Base-by-base conservation (phyloP, 1,140 invertebrate species). In the Drosophila santomea region DNA sequence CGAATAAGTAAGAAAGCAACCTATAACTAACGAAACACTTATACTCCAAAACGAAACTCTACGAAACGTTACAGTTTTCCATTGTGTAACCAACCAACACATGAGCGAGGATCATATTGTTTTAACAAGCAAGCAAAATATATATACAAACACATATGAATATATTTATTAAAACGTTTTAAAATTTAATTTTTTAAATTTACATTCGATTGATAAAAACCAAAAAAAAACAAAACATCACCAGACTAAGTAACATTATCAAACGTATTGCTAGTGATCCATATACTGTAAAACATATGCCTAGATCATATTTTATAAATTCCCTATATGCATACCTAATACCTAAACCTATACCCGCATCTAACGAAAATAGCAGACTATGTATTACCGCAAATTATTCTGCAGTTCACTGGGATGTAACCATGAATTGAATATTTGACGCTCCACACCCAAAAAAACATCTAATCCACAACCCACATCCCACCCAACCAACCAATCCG, bases 21-120 rank as follows among this genome's bases (percentile, higher is more conserved):
- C 77, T 69, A 78, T 82, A 72, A 78, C 64, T 86, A 80, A 75
- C 58, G 59, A 76, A 82, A 79, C 66, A 82, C 82, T 86, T 86
- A 79, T 86, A 81, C 79, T 85, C 82, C 61, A 73, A 86, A 75
- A 77, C 80, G 74, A 78, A 82, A 77, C 66, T 83, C 73, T 78
- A 78, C 57, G 71, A 84, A 79, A 48, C 79, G 78, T 88, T 82
- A 75, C 83, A 72, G 73, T 78, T 88, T 88, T 85, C 76, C 68
- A 85, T 72, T 67, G 78, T 56, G 59, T 67, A 67, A 68, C 39
- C 50, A 64, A 68, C 56, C 45, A 58, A 78, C 66, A 78, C 63
- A 59, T 35, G 48, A 78, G 47, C 48, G 63, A 60, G 43, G 56
- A 66, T 76, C 50, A 67, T 67, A 76, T 61, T 55, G 51, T 76